Percentiles rank a stretch among this genome's conserved stretches.
phyloP scores from a whole-genome alignment of 2,113 vertebrate species.

The Dasyprocta punctata region DNA sequence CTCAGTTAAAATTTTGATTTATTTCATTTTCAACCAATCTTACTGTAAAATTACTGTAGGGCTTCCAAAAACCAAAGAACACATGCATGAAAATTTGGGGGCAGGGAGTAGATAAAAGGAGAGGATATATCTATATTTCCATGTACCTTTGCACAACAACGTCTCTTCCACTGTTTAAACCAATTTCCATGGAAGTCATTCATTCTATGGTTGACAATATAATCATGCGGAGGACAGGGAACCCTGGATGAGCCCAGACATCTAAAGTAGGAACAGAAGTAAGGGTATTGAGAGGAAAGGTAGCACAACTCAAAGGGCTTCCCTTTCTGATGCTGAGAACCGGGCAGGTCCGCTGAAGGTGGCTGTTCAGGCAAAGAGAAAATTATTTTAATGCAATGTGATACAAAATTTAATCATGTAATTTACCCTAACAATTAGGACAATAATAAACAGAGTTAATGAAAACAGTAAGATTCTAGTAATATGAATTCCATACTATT shows the following conservation, averaged over 20 bases:
- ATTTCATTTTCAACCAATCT: background rate
- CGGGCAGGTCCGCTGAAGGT: background rate
- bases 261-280: background rate
- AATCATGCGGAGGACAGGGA: background rate
- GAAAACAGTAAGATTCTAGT: background rate
- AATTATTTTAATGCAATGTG: slow-evolving; percentile 5
- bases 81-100: background rate
- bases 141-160: background rate
- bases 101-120: no score
- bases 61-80: background rate
- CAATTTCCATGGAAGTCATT: background rate
- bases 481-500: background rate
- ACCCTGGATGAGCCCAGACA: background rate
- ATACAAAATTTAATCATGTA: slow-evolving; percentile 12
- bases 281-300: background rate
- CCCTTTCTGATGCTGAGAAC: background rate
- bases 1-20: background rate
- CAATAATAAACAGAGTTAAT: background rate
- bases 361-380: background rate
- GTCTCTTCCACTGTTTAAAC: background rate
- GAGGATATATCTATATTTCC: background rate
- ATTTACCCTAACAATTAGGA: background rate
- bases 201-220: background rate
- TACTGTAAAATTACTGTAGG: background rate
- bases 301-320: background rate